Conservation (phyloP, 2,888 invertebrate species). For the Sesia bembeciformis region DNA sequence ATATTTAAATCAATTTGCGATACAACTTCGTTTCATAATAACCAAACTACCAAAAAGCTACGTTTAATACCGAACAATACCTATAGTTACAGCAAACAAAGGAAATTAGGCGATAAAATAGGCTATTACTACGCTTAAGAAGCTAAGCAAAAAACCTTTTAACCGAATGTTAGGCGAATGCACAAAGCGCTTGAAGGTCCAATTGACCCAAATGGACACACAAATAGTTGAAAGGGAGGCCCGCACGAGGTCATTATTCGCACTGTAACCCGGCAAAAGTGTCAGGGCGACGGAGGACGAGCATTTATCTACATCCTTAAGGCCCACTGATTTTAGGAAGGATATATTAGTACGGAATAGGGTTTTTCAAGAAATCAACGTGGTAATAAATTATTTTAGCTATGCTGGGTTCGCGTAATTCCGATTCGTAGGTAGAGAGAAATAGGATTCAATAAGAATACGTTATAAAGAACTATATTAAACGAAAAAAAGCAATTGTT, state of each 20-base stretch:
- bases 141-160: slow-evolving; percentile 55
- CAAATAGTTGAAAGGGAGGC: slow-evolving; percentile 63
- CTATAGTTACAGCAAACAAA: too few relatives aligned
- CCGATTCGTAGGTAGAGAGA: background rate
- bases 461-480: too few relatives aligned
- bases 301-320: slow-evolving; percentile 68
- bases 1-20: too few relatives aligned
- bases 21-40: too few relatives aligned
- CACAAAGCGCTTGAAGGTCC: slow-evolving; percentile 57
- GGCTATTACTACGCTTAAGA: slow-evolving; percentile 3
- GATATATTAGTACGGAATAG: slow-evolving; percentile 48
- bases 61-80: too few relatives aligned
- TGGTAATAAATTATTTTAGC: slow-evolving; percentile 47
- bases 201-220: slow-evolving; percentile 70
- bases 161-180: slow-evolving; percentile 46
- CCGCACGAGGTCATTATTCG: slow-evolving; percentile 64
- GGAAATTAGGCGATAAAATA: background rate
- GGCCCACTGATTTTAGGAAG: slow-evolving; percentile 60
- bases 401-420: background rate
- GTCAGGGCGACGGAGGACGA: slow-evolving; percentile 55
- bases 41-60: too few relatives aligned
- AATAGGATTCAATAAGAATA: background rate
- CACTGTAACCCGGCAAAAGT: slow-evolving; percentile 56
- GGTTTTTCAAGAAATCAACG: slow-evolving; percentile 54
- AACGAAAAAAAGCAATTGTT: too few relatives aligned